Base-by-base conservation (phyloP, 2,797 vertebrate species). In the Sebastes steindachneri region DNA sequence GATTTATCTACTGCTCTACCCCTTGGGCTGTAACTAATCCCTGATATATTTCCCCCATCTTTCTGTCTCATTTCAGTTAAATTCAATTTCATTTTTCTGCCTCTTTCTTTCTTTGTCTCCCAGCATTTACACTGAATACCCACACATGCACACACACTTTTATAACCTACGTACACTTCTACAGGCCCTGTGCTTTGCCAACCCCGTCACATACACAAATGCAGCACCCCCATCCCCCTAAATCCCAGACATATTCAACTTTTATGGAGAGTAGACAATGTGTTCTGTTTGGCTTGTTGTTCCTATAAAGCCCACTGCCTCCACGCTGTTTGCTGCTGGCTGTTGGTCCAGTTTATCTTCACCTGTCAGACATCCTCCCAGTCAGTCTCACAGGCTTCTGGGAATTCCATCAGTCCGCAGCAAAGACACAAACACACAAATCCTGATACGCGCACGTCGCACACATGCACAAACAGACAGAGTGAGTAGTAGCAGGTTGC, bases 271-370 rank as follows among this genome's bases (percentile, higher is more conserved):
- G 33, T 12, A 82, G 53, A 89, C 80, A 89, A 75, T 84, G 74
- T 80, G 54, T 41, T 79, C 41, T 48, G 19, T 80, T 14, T 79
- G 67, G 55, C 77, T 25, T 68, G 37, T 65, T 80, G 41, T 58
- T 25, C 41, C 64, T 53, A 7, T 75, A 60, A 73, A 75, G 66
- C 73, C 75, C 48, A 53, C 63, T 69, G 74, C 73, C 65, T 83
- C 48, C 53, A 64, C 4, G 4, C 74, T 67, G 66, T 19, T 81
- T 58, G 67, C 73, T 68, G 54, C 41, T 83, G 60, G 66, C 73
- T 69, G 63, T 80, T 84, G 31, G 77, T 83, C 68, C 75, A 70
- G 68, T 90, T 92, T 91, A 89, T 93, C 85, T 92, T 83, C 71
- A 83, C 84, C 82, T 86, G 80, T 89, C 92, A 92, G 86, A 86